phyloP scores from a whole-genome alignment of 2,113 vertebrate genomes.

The Corythornis vintsioides region DNA sequence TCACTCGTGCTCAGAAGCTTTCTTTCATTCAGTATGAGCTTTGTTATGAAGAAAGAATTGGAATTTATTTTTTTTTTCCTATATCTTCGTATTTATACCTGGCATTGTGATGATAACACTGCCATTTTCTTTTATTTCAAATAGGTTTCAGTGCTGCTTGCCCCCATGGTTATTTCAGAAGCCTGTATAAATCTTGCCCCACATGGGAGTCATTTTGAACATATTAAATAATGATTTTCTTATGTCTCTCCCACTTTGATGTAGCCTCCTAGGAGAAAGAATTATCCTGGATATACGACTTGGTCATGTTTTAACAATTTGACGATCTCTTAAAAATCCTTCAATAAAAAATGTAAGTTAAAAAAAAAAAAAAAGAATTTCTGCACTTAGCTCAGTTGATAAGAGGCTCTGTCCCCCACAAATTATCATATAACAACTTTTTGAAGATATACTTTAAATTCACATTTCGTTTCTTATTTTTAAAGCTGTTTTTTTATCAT shows the following conservation, averaged over 20 bases:
- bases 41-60: not conserved
- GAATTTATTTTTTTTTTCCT: not conserved
- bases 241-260: slow-evolving; percentile 26
- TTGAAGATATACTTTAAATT: slow-evolving; percentile 47
- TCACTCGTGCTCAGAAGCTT: not conserved
- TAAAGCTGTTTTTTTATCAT: slow-evolving; percentile 54
- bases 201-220: not conserved
- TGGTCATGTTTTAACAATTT: slow-evolving; percentile 46
- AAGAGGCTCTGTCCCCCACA: not conserved
- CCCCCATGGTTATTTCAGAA: not conserved
- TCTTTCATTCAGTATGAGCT: not conserved
- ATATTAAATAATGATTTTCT: slow-evolving; percentile 28
- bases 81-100: not conserved
- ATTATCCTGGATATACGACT: not conserved
- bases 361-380: not conserved
- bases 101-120: not conserved
- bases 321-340: not conserved
- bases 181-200: not conserved
- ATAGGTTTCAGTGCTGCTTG: not conserved
- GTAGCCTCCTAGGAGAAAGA: not conserved
- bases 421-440: not conserved
- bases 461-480: slow-evolving; percentile 26
- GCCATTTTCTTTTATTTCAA: not conserved
- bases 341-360: not conserved
- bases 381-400: not conserved